Percentiles rank a stretch among this genome's conserved stretches.
phyloP scores from a whole-genome alignment of 2,888 invertebrate species.

The Flexamia atlantica region DNA sequence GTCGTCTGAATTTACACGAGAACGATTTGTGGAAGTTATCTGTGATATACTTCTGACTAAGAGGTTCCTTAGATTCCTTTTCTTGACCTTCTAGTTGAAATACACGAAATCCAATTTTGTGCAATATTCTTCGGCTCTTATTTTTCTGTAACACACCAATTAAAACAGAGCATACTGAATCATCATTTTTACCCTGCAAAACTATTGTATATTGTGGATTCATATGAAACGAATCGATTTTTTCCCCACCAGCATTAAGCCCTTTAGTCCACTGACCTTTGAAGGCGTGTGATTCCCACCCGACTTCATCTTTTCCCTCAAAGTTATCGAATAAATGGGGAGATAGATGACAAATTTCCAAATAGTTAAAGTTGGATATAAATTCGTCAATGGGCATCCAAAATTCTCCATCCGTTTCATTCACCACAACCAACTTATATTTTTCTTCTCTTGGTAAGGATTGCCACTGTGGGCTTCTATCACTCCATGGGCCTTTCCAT shows the following conservation, averaged over 20 bases:
- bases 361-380: background rate
- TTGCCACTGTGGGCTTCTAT: background rate
- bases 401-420: background rate
- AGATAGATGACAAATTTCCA: background rate
- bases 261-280: background rate
- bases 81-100: background rate
- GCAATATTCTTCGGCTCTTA: background rate
- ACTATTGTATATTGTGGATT: conserved; percentile 5
- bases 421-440: background rate
- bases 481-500: conserved; percentile 22
- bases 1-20: background rate
- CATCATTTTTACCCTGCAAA: background rate
- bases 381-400: background rate
- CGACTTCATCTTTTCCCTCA: background rate
- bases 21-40: background rate
- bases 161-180: background rate
- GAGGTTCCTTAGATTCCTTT: background rate
- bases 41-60: background rate
- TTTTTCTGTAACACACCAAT: conserved; percentile 1
- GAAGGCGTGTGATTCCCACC: background rate
- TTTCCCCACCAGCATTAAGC: background rate
- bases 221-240: background rate
- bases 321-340: background rate
- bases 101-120: background rate
- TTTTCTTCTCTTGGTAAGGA: background rate